phyloP scores from a whole-genome alignment of 2,113 vertebrate genomes.

The Himantopus leucocephalus region DNA sequence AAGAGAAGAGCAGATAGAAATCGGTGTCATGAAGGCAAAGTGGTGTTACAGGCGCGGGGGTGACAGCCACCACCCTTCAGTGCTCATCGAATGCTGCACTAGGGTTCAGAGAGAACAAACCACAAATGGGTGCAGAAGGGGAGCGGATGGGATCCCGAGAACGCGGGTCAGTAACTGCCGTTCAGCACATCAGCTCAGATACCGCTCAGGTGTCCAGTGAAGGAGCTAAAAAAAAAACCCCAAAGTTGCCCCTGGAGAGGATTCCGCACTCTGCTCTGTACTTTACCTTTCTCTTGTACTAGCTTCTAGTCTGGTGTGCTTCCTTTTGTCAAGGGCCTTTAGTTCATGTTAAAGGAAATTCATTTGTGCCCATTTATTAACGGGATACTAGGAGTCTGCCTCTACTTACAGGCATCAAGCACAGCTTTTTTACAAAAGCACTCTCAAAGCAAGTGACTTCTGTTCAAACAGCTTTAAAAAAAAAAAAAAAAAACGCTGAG shows the following conservation, averaged over 20 bases:
- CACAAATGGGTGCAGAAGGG: background rate
- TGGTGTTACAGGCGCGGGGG: background rate
- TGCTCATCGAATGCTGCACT: too few relatives aligned
- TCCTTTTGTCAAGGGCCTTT: background rate
- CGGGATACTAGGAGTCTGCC: background rate
- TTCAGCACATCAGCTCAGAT: background rate
- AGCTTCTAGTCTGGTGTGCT: background rate
- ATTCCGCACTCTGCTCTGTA: background rate
- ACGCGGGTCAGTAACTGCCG: too few relatives aligned
- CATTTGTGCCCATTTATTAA: background rate
- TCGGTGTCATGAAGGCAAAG: background rate
- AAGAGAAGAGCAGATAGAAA: background rate
- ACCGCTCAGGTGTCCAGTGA: background rate
- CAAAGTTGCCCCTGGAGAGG: too few relatives aligned
- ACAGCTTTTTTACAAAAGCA: background rate
- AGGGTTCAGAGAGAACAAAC: background rate
- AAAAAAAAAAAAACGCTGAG: background rate
- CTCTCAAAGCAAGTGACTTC: background rate
- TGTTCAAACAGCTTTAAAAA: background rate
- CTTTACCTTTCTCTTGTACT: too few relatives aligned
- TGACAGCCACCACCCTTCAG: background rate
- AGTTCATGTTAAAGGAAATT: background rate
- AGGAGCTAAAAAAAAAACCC: background rate
- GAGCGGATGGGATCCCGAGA: background rate
- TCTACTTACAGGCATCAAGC: background rate